Base-by-base conservation (phyloP, 2,113 vertebrate species). In the Grammomys surdaster region DNA sequence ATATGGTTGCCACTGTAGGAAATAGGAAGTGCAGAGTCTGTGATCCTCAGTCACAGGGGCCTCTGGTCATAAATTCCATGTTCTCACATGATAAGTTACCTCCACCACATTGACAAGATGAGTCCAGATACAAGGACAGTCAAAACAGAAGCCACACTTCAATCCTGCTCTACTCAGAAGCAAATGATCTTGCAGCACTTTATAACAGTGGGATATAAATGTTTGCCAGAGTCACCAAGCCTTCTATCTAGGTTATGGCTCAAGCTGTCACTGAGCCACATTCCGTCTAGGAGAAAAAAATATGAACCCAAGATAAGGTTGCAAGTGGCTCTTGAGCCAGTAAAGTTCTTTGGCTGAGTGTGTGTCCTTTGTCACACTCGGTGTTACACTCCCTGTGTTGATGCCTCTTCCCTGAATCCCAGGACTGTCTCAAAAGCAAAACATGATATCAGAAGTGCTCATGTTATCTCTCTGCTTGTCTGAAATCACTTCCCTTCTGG, bases 301-400 rank as follows among this genome's bases (percentile, higher is more conserved):
- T 95, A 88, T 80, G 46, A 82, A 88, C 56, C 33, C 77, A 33
- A 97, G 97, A 97, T 97, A 97, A 95, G 88, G 69, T 95, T 96
- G 94, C 90, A 95, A 97, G 89, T 95, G 48, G 60, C 60, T 60
- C 93, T 89, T 54, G 56, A 95, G 91, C 93, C 93, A 94, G 88
- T 51, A 75, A 96, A 86, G 63, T 77, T 92, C n/a, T 90, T 95
- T 95, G 92, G 78, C 96, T 58, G 58, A 91, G 76, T 67, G 67
- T 70, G 8, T 92, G 93, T 94, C 31, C 94, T 58, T 58, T 73
- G 87, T 73, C 51, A 73, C 48, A 51, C 11, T 95, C 75, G 73
- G 70, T 5, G 56, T 67, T 16, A 93, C 24, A 26, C 22, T 87
- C 12, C 89, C 65, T 78, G 65, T 7, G 36, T 63, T 89, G 75